Conservation (phyloP, 2,888 invertebrate species). For the Steromphala cineraria region DNA sequence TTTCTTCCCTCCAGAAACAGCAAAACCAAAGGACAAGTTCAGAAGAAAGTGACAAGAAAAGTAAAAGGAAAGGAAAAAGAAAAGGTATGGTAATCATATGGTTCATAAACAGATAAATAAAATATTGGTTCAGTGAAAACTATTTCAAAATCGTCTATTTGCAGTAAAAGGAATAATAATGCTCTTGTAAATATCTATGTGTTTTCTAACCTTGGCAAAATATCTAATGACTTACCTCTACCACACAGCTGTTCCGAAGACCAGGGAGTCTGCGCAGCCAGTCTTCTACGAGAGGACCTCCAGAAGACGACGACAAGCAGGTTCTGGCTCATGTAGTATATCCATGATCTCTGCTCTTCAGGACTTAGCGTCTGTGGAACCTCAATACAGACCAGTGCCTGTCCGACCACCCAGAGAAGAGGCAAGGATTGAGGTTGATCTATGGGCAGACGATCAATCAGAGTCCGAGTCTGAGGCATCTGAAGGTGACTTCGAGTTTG, state of each 20-base stretch:
- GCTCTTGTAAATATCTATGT: neutral
- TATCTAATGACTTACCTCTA: neutral
- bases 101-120: no score
- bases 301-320: no score
- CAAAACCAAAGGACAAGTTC: neutral
- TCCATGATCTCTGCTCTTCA: neutral
- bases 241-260: neutral
- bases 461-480: slow-evolving; percentile 1
- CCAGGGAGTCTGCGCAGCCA: no score
- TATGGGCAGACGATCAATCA: neutral
- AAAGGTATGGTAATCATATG: neutral
- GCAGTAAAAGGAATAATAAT: neutral
- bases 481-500: neutral
- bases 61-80: neutral
- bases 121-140: no score
- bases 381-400: neutral
- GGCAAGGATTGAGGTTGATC: neutral
- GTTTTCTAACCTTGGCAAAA: neutral
- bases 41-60: neutral
- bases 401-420: neutral
- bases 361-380: neutral
- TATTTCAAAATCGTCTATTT: neutral
- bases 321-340: no score
- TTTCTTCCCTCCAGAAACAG: neutral
- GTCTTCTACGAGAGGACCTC: no score